Base-by-base conservation (phyloP, 2,113 vertebrate genomes). In the Merops nubicus region DNA sequence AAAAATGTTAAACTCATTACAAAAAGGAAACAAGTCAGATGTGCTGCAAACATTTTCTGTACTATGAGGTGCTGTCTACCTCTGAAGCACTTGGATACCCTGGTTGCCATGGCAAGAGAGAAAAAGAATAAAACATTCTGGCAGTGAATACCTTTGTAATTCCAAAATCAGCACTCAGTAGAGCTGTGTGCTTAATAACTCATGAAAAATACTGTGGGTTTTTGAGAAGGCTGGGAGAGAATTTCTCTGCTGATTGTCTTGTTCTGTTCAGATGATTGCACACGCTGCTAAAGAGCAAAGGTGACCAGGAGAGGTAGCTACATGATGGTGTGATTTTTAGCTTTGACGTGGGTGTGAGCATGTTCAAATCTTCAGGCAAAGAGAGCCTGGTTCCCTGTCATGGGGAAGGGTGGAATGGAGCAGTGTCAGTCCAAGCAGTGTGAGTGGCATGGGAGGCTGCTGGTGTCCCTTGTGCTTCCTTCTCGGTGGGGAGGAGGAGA, bases 101-200 rank as follows among this genome's bases (percentile, higher is more conserved):
- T 48, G 73, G 96, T 97, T 97, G 91, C 97, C 96, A 97, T 97
- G 95, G 94, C 73, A 73, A 97, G 86, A 69, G 34, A 93, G 95
- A 91, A 75, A 85, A 93, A 76, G 67, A 84, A 91, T 59, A 82
- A 92, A 95, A 97, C 94, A 96, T 84, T 96, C 94, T 93, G 92
- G 94, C 38, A 70, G 93, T 0, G 45, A 91, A 76, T 95, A 97
- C 91, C 89, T 96, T 84, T 82, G 33, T 86, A 82, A 92, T 50
- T 91, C 79, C 38, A 92, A 96, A 97, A 95, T 93, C 85, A 92
- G 90, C 40, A 28, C 92, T 94, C 91, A 86, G 85, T 53, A 50
- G 88, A 76, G 34, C 56, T 95, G 80, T 93, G 51, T 83, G 89
- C 93, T 96, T 95, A 96, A 91, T 94, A 96, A 92, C 89, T 89